Conservation (phyloP, 2,797 vertebrate species). For the Siniperca undulata region DNA sequence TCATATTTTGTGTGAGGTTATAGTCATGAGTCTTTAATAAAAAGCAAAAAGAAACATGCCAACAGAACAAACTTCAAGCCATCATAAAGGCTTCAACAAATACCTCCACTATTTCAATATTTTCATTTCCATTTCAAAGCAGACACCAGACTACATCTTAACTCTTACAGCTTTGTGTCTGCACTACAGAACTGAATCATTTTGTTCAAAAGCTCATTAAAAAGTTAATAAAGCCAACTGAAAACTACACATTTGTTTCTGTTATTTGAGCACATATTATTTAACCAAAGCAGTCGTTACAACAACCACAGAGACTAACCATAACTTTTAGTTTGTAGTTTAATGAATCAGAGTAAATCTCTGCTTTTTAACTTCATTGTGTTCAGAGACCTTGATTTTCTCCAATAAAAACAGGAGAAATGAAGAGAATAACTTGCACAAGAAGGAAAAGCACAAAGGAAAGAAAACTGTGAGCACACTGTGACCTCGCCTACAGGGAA, state of each 20-base stretch:
- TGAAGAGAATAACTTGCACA: conserved; percentile 59
- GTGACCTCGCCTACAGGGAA: conserved; percentile 83
- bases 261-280: conserved; percentile 26
- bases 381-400: conserved; percentile 36
- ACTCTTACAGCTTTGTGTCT: conserved; percentile 27
- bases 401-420: conserved; percentile 56
- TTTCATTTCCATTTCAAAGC: conserved; percentile 26
- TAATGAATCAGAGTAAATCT: conserved; percentile 46
- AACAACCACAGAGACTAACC: conserved; percentile 40
- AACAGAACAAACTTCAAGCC: conserved; percentile 24
- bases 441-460: conserved; percentile 72
- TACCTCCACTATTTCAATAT: conserved; percentile 11
- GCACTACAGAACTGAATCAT: conserved; percentile 20
- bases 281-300: conserved; percentile 34
- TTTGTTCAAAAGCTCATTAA: conserved; percentile 48
- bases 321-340: conserved; percentile 45
- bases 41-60: conserved; percentile 17
- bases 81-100: conserved; percentile 24
- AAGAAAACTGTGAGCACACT: conserved; percentile 73
- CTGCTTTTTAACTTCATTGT: conserved; percentile 45
- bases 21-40: conserved; percentile 11
- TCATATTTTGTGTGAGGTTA: conserved; percentile 1
- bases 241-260: conserved; percentile 38
- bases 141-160: conserved; percentile 14
- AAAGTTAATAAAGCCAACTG: conserved; percentile 45